Base-by-base conservation (phyloP, 2,888 invertebrate species). In the Clunio marinus region DNA sequence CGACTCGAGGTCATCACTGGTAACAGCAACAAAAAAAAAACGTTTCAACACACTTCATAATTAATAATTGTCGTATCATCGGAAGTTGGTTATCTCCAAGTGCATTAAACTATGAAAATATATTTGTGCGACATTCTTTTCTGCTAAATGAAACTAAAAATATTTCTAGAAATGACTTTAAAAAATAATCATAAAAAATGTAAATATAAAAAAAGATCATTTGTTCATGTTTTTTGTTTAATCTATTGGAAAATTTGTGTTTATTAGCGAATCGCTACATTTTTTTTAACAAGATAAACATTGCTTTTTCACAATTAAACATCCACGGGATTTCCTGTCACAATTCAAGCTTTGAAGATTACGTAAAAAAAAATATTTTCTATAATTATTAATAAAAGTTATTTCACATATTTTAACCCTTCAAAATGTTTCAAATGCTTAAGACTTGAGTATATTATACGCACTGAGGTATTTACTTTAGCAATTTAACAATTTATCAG, bases 51-150 rank as follows among this genome's bases (percentile, higher is more conserved):
- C 51, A 46, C 46, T 65, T 46, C 63, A 65, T 65, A 65, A 65
- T 65, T 65, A 65, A 41, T 27, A 41, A 37, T 65, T 65, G 28
- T 46, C 46, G 27, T 65, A 65, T 65, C 63, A 55, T 66, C 66
- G 66, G 66, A 66, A 66, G 66, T 66, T 27, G 46, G 55, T 55
- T 32, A 66, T 66, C 66, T 66, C 51, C 66, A 51, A 55, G 66
- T 66, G 51, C 66, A 66, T 66, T 66, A 66, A 66, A 55, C 32
- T 66, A 66, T 66, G 66, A 66, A 51, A 66, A 63, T 28, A 28
- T 60, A 32, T 55, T 35, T 63, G 22, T 17, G 2, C 25, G n/a
- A 27, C 27, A 2, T n/a, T 57, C 27, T n/a, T 20, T 5, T 17
- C 41, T 4, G 57, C 20, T 51, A 22, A 22, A 41, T 41, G 7